A percentile compares a stretch with the other conserved stretches of the same genome.
Conservation (phyloP, 2,888 invertebrate genomes). For the Ptychoptera albimana region DNA sequence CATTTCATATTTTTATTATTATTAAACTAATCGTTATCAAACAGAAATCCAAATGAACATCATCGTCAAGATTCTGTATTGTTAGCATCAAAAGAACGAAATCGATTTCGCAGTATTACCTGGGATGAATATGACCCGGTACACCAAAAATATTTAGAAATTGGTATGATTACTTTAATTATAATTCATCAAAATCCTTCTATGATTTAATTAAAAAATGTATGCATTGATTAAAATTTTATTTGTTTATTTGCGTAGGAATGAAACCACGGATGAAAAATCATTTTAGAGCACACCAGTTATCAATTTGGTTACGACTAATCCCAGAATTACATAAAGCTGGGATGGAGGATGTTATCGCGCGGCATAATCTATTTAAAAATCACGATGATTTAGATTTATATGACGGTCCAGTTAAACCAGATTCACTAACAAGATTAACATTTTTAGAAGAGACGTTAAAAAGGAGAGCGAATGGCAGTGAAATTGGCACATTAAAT, state of each 20-base stretch:
- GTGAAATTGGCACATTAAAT: conserved; percentile 9
- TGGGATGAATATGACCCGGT: conserved; percentile 91
- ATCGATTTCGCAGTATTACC: conserved; percentile 62
- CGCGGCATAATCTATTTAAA: conserved; percentile 74
- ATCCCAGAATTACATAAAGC: conserved; percentile 81
- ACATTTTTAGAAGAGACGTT: conserved; percentile 33
- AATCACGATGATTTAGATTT: conserved; percentile 77
- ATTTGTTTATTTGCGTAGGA: conserved; percentile 35
- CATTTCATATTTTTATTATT: too few species aligned
- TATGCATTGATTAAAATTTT: neutral
- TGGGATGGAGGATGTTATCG: conserved; percentile 78
- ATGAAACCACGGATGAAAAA: conserved; percentile 82
- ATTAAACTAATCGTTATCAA: too few species aligned
- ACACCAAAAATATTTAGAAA: conserved; percentile 86
- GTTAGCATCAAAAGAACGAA: conserved; percentile 67
- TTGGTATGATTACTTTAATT: conserved; percentile 45
- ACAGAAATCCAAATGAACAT: conserved; percentile 73
- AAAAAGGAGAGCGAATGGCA: conserved; percentile 35
- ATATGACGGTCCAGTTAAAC: conserved; percentile 78
- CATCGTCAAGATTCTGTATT: conserved; percentile 59
- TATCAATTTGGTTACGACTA: conserved; percentile 87
- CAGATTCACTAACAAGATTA: conserved; percentile 59
- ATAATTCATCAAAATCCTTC: too few species aligned
- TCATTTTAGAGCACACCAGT: conserved; percentile 86
- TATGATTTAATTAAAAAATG: neutral